Percentiles rank a stretch among this genome's conserved stretches.
Evolutionary conservation across 2,888 invertebrate genomes (phyloP).

Genomic region (Liopterus haemorrhoidalis): DNA sequence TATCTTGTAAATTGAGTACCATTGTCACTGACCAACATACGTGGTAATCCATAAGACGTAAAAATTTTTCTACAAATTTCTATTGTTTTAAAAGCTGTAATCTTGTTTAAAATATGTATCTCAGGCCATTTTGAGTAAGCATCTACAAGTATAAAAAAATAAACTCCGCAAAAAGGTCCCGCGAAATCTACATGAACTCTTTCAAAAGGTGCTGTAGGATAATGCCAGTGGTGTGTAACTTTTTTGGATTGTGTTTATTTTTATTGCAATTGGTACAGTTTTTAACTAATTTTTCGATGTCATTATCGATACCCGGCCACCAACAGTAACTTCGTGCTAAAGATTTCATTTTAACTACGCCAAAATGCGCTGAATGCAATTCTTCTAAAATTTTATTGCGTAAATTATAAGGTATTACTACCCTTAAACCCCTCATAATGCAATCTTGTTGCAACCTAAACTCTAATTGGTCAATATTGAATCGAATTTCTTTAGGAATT

Average conservation of each 20-base stretch:
- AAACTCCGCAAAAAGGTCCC: constrained; percentile 20
- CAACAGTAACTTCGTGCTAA: constrained; percentile 12
- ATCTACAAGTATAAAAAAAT: constrained; percentile 23
- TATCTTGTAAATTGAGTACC: constrained; percentile 27
- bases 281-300: constrained; percentile 2
- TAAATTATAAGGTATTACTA: background rate
- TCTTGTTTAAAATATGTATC: constrained; percentile 22
- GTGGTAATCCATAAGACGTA: constrained; percentile 31
- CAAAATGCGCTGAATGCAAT: background rate
- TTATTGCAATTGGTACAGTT: constrained; percentile 8
- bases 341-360: background rate
- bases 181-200: constrained; percentile 25
- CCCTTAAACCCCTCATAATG: background rate
- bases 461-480: too few species aligned
- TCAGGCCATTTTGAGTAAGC: constrained; percentile 26
- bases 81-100: constrained; percentile 17
- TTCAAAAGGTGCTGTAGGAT: constrained; percentile 24
- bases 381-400: background rate
- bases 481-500: too few species aligned
- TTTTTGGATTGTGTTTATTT: constrained; percentile 20
- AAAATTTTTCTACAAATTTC: constrained; percentile 17
- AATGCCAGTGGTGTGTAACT: constrained; percentile 27
- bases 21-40: constrained; percentile 30
- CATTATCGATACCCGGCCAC: too few species aligned
- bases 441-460: background rate